Conservation (phyloP, 1,140 invertebrate species). For the Nymphalis io region DNA sequence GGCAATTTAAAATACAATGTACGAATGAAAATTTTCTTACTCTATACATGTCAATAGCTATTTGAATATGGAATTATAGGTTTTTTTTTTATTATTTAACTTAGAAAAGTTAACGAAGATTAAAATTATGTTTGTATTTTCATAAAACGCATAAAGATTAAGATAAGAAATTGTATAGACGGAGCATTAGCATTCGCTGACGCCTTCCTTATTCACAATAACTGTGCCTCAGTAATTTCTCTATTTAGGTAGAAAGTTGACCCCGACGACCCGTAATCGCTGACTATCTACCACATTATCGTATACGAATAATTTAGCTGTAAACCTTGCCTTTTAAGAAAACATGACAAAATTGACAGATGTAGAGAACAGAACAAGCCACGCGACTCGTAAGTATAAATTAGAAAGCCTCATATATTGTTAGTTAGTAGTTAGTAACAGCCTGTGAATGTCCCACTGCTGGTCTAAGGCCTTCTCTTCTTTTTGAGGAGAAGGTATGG, state of each 20-base stretch:
- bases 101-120: too few relatives aligned
- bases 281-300: constrained; percentile 35
- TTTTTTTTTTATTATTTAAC: too few relatives aligned
- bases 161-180: constrained; percentile 10
- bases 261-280: constrained; percentile 36
- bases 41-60: not conserved
- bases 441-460: too few relatives aligned
- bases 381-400: not conserved
- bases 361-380: constrained; percentile 8
- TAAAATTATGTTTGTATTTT: too few relatives aligned
- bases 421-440: too few relatives aligned
- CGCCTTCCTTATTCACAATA: constrained; percentile 11
- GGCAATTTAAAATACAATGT: not conserved
- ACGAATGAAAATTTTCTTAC: not conserved
- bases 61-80: too few relatives aligned
- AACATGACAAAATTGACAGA: constrained; percentile 27
- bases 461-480: too few relatives aligned
- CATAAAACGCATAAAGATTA: not conserved
- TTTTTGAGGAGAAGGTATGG: too few relatives aligned
- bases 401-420: not conserved
- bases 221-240: constrained; percentile 36
- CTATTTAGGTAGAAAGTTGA: constrained; percentile 56
- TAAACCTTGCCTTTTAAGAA: constrained; percentile 26
- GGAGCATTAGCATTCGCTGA: constrained; percentile 1
- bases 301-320: constrained; percentile 32